Evolutionary conservation across 2,888 invertebrate genomes (phyloP).

Genomic region (Andrena hattorfiana): DNA sequence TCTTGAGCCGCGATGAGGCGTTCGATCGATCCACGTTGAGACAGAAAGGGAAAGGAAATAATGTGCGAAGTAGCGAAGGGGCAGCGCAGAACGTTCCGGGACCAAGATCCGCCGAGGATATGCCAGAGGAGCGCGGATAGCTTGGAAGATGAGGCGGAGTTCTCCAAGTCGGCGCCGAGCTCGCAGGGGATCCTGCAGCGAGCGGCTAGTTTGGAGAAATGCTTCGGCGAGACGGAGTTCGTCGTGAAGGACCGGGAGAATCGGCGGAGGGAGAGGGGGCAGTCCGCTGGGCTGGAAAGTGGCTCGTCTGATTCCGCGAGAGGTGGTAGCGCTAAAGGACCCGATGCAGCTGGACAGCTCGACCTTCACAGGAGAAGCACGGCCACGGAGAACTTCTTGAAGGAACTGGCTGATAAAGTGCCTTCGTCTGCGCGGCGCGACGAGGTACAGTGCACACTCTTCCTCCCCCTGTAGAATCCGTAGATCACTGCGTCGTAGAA

Average conservation of each 20-base stretch:
- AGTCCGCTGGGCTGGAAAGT: conserved; percentile 46
- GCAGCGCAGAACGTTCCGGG: conserved; percentile 79
- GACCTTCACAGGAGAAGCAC: conserved; percentile 60
- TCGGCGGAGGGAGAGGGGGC: conserved; percentile 66
- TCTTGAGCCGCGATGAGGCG: background rate
- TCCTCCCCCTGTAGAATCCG: background rate
- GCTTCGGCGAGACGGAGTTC: conserved; percentile 78
- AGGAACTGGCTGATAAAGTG: conserved; percentile 75
- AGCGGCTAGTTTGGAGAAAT: conserved; percentile 77
- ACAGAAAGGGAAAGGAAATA: conserved; percentile 47
- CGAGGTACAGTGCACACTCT: conserved; percentile 48
- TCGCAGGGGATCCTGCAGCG: conserved; percentile 74
- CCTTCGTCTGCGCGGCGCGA: conserved; percentile 60
- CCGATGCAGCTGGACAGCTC: conserved; percentile 2
- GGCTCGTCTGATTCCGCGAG: conserved; percentile 64
- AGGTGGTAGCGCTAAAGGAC: conserved; percentile 40
- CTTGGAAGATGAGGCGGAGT: conserved; percentile 72
- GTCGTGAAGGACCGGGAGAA: conserved; percentile 68
- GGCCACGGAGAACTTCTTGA: conserved; percentile 69
- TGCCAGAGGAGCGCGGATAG: conserved; percentile 69
- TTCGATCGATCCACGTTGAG: conserved; percentile 2
- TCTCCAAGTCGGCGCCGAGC: conserved; percentile 74
- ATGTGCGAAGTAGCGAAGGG: conserved; percentile 80
- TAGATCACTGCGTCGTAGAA: background rate
- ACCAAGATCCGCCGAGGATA: conserved; percentile 82